Evolutionary conservation across 2,113 vertebrate genomes (phyloP), one percentile per base, ranked within the genome.

Genomic region (Spea multiplicata): DNA sequence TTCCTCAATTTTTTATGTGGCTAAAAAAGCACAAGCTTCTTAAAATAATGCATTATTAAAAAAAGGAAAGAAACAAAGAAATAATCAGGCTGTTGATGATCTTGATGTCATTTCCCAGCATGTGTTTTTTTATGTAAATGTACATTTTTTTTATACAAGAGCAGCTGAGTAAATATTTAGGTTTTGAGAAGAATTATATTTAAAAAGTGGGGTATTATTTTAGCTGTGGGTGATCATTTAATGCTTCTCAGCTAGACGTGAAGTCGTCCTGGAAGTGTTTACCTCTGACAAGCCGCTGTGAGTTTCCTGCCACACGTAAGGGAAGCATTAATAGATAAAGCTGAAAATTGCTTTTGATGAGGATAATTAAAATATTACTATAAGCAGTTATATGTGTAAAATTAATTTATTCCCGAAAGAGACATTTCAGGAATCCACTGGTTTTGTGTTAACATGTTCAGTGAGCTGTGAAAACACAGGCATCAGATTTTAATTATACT

Each of bases 281-380:
- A 80, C 78, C 78, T 68, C 68, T 74, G 78, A 74, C 71, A 74
- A 16, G 65, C 64, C 68, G 66, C 46, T 80, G 46, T 68, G 71
- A 74, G 65, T 80, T 80, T 80, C 74, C 78, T 68, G 61, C 67
- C 78, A 73, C 70, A 8, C 78, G 44, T 46, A 80, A 65, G 71
- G 78, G 53, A 80, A 74, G 53, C 78, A 68, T 80, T 80, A 67
- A 80, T 80, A 80, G 78, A 74, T 80, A 80, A 80, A 80, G 78
- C 74, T 80, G 78, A 80, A 80, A 80, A 80, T 80, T 80, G 78
- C 78, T 52, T 80, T 74, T 80, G 78, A 80, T 74, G 78, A 74
- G 70, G 52, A 61, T 80, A 80, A 80, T 80, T 80, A 80, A 80
- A 80, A 80, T 80, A 80, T 80, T 80, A 74, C 78, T 66, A 71